Percentiles rank a stretch among this genome's conserved stretches.
phyloP scores from a whole-genome alignment of 2,888 invertebrate genomes.

The Sarcophaga variegata region DNA sequence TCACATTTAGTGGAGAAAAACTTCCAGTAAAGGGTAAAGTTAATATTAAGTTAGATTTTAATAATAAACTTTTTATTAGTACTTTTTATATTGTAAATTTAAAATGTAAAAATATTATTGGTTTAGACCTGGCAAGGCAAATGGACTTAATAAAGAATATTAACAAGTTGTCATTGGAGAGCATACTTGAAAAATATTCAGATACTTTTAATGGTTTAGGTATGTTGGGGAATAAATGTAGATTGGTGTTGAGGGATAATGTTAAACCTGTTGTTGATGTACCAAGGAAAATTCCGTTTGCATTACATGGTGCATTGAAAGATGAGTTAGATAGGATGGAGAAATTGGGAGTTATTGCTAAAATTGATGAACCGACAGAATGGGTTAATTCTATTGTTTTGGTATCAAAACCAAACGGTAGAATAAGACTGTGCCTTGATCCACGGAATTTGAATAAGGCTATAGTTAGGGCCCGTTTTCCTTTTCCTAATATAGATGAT shows the following conservation, averaged over 20 bases:
- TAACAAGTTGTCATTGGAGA: constrained; percentile 26
- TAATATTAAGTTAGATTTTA: constrained; percentile 19
- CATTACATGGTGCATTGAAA: constrained; percentile 44
- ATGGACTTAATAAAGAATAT: constrained; percentile 37
- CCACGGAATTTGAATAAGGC: constrained; percentile 66
- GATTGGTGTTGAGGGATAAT: constrained; percentile 37
- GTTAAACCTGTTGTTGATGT: constrained; percentile 26
- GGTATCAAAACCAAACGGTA: constrained; percentile 61
- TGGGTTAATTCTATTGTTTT: constrained; percentile 57
- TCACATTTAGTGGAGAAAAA: constrained; percentile 53
- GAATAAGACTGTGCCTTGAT: constrained; percentile 65
- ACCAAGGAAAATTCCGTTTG: constrained; percentile 55
- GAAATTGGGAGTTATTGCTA: constrained; percentile 21
- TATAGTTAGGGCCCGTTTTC: constrained; percentile 53
- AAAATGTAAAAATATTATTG: constrained; percentile 7
- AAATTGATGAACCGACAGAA: constrained; percentile 19
- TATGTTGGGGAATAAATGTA: constrained; percentile 41
- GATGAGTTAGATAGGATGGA: constrained; percentile 51
- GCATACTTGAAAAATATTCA: constrained; percentile 44
- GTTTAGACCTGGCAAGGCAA: constrained; percentile 18
- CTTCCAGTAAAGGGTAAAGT: constrained; percentile 33
- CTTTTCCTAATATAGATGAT: constrained; percentile 59
- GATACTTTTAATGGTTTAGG: constrained; percentile 55
- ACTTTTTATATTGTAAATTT: constrained; percentile 47
- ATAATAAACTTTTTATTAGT: constrained; percentile 24